A percentile compares a stretch with the other conserved stretches of the same genome.
phyloP scores from a whole-genome alignment of 2,113 vertebrate genomes.

The Panthera tigris region DNA sequence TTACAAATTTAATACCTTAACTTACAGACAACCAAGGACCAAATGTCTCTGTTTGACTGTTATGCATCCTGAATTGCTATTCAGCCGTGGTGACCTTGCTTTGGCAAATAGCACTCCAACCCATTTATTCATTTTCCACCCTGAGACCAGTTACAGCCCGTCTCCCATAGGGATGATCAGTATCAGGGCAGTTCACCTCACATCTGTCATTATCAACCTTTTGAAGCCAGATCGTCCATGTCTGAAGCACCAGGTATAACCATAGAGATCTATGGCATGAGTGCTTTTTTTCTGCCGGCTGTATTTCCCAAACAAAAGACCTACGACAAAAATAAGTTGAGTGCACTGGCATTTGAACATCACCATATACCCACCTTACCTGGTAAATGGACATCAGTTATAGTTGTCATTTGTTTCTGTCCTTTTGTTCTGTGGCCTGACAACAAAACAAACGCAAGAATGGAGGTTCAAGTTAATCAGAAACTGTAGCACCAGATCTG shows the following conservation, averaged over 20 bases:
- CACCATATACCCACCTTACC: not conserved
- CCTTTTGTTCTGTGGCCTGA: not conserved
- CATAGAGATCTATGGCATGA: not conserved
- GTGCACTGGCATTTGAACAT: not conserved
- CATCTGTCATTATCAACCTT: not conserved
- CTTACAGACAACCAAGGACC: slow-evolving; percentile 57
- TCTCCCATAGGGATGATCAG: not conserved
- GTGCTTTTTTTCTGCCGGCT: not conserved
- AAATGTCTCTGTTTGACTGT: slow-evolving; percentile 61
- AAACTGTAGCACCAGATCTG: no score
- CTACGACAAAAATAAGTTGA: slow-evolving; percentile 37
- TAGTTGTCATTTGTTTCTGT: not conserved
- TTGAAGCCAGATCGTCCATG: not conserved
- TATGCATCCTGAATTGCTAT: slow-evolving; percentile 62
- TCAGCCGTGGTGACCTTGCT: slow-evolving; percentile 52
- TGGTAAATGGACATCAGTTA: not conserved
- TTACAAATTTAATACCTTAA: slow-evolving; percentile 69
- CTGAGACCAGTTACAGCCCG: not conserved
- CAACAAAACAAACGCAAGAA: not conserved
- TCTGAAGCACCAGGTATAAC: not conserved
- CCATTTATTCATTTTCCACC: slow-evolving; percentile 3
- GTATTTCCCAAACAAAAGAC: not conserved
- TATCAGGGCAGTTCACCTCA: not conserved
- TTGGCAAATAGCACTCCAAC: slow-evolving; percentile 40
- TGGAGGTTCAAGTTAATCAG: slow-evolving; percentile 40